Evolutionary conservation across 2,113 vertebrate species (phyloP).

Genomic region (Pomatostomus ruficeps): DNA sequence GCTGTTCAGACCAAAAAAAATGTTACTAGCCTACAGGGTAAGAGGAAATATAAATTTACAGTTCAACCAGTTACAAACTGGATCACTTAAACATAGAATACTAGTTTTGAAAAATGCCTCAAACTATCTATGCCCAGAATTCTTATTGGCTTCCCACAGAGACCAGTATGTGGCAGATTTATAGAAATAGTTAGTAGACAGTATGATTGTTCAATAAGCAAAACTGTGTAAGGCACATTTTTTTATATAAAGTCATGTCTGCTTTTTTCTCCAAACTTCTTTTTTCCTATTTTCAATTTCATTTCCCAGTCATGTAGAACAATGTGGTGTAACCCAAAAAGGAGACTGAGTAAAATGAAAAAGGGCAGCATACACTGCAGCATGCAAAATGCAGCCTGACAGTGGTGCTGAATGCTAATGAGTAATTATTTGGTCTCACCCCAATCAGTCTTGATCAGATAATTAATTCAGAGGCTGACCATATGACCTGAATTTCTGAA

Average conservation of each 20-base stretch:
- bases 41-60: neutral
- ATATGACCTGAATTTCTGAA: constrained; percentile 17
- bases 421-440: constrained; percentile 35
- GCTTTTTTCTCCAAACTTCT: constrained; percentile 36
- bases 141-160: neutral
- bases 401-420: neutral
- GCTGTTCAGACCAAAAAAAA: neutral
- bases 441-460: constrained; percentile 48
- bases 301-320: constrained; percentile 57
- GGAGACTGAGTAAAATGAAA: constrained; percentile 20
- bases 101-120: neutral
- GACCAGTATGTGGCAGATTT: neutral
- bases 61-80: neutral
- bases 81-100: neutral
- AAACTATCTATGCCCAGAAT: neutral
- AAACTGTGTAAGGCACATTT: constrained; percentile 13
- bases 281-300: constrained; percentile 42
- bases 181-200: neutral
- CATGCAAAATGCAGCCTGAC: constrained; percentile 8
- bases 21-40: neutral
- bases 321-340: constrained; percentile 14
- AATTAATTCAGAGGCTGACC: constrained; percentile 27
- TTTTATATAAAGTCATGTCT: constrained; percentile 44
- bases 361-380: constrained; percentile 11
- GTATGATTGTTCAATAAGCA: neutral